A percentile compares a stretch with the other conserved stretches of the same genome.
These are phyloP conservation scores for Drosophila putrida DNA, from an alignment of 2,888 invertebrate genomes.

Conservation along the genomic window DNA sequence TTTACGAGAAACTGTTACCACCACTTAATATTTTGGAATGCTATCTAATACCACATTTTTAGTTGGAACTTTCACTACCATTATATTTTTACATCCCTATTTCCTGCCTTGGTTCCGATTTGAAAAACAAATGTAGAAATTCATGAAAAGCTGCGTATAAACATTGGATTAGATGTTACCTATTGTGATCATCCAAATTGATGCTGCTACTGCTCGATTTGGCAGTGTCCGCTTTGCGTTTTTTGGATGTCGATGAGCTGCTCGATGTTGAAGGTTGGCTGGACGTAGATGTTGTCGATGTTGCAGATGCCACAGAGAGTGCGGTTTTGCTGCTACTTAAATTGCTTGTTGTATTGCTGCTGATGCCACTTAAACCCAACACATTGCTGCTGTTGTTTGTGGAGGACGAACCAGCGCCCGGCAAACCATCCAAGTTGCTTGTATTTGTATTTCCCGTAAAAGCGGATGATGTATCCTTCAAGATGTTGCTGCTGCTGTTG, in stretches of 20 bases:
- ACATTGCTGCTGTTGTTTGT: slow-evolving; percentile 36
- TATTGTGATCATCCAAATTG: slow-evolving; percentile 81
- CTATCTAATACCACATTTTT: too few species aligned
- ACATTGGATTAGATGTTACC: slow-evolving; percentile 57
- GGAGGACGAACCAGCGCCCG: slow-evolving; percentile 68
- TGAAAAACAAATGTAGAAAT: too few species aligned
- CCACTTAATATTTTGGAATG: too few species aligned
- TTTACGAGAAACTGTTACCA: too few species aligned
- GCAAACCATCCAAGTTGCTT: slow-evolving; percentile 45
- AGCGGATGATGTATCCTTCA: slow-evolving; percentile 39
- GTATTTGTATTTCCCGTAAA: slow-evolving; percentile 22
- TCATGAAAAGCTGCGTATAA: too few species aligned
- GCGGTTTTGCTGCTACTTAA: slow-evolving; percentile 40
- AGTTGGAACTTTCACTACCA: too few species aligned
- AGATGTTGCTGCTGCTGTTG: slow-evolving; percentile 22
- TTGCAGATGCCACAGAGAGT: slow-evolving; percentile 26
- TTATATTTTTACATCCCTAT: too few species aligned
- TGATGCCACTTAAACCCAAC: slow-evolving; percentile 21
- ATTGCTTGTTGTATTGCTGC: slow-evolving; percentile 50
- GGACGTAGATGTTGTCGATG: slow-evolving; percentile 41
- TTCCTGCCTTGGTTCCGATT: too few species aligned
- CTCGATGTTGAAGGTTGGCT: slow-evolving; percentile 28
- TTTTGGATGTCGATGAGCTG: slow-evolving; percentile 77
- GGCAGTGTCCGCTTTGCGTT: slow-evolving; percentile 82
- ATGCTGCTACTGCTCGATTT: slow-evolving; percentile 58